A percentile compares a stretch with the other conserved stretches of the same genome.
Conservation (phyloP, 2,797 vertebrate genomes). For the Dipus sagitta region DNA sequence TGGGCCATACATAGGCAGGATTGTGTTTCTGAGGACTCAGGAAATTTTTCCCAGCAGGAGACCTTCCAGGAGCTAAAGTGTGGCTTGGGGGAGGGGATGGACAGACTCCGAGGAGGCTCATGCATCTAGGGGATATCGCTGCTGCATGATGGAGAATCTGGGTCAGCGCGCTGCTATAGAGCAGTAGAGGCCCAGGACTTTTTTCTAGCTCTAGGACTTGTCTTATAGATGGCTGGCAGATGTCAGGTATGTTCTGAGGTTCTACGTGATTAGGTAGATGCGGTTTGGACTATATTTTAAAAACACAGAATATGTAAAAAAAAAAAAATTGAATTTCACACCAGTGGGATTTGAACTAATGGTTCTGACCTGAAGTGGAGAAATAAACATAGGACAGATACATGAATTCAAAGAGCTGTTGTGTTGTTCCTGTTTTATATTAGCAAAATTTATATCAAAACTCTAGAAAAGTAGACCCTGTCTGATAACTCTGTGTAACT, state of each 20-base stretch:
- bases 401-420: conserved; percentile 13
- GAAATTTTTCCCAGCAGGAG: not conserved
- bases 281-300: not conserved
- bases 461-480: not conserved
- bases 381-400: not conserved
- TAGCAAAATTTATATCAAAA: conserved; percentile 19
- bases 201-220: not conserved
- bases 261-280: not conserved
- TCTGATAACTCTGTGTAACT: not conserved
- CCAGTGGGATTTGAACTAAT: not conserved
- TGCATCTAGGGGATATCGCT: not conserved
- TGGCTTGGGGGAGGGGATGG: not conserved
- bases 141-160: not conserved
- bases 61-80: not conserved
- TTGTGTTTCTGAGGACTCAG: not conserved
- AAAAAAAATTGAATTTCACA: not conserved
- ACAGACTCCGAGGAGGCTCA: not conserved
- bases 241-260: not conserved
- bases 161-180: not conserved
- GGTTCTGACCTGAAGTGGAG: not conserved
- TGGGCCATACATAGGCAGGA: not conserved
- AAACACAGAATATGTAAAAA: not conserved
- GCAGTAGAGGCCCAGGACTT: not conserved
- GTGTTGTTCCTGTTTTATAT: not conserved
- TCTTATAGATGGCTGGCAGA: not conserved